Base-by-base conservation (phyloP, 2,113 vertebrate species). In the Oophaga pumilio region DNA sequence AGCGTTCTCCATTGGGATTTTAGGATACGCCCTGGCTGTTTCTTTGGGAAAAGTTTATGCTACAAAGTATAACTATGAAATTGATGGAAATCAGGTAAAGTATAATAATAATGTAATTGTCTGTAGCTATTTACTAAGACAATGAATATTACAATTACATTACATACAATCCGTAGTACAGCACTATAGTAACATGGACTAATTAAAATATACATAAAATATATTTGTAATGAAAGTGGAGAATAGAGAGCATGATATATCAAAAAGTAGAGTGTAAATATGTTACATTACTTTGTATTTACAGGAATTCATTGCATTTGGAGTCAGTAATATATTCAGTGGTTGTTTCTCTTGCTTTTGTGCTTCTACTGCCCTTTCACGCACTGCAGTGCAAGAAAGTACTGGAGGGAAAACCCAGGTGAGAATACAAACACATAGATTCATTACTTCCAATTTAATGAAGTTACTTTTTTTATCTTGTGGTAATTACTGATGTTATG, bases 321-420 rank as follows among this genome's bases (percentile, higher is more conserved):
- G 96, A 22, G 28, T 97, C 90, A 96, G 96, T 92, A 97, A 97
- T 88, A 92, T 97, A 69, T 96, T 97, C 90, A 94, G 95, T 5
- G 96, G 96, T 85, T 94, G 93, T 86, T 97, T 97, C 91, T 96
- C 95, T 73, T 95, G 95, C 85, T 97, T 97, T 90, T 95, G 96
- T 90, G 96, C 96, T 78, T 95, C 96, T 68, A 97, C 96, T 10
- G 94, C 97, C n/a, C 92, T 97, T 81, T 97, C 97, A 52, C 95
- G 96, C 20, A 96, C 96, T 0, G 96, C 96, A 22, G 95, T 97
- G 88, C 97, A 97, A 89, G 97, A 97, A 92, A 97, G 96, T 89
- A 97, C 96, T 1, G 96, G 96, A 52, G 97, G 96, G 76, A 96
- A 95, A 90, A 97, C 95, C 86, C 96, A 97, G 95, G 97, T 97